phyloP scores from a whole-genome alignment of 35 echinoderm and acorn worm species.

The Diadema setosum region DNA sequence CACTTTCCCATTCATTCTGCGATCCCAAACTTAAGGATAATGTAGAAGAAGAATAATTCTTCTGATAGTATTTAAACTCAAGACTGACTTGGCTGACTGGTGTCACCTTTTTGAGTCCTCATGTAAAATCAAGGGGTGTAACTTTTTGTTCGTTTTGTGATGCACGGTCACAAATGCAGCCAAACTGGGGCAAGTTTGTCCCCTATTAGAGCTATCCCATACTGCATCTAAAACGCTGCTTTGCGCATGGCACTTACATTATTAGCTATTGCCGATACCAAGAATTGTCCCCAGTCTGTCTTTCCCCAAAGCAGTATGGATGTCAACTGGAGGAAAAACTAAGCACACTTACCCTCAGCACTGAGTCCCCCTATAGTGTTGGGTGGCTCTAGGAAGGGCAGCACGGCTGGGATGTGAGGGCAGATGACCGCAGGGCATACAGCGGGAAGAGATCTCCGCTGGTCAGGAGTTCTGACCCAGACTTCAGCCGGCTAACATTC shows the following conservation, averaged over 20 bases:
- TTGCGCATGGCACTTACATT: not conserved
- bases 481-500: not conserved
- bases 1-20: too few relatives aligned
- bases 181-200: not conserved
- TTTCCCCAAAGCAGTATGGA: not conserved
- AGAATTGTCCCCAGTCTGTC: not conserved
- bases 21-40: too few relatives aligned
- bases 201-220: not conserved
- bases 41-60: too few relatives aligned
- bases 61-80: too few relatives aligned
- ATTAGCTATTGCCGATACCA: not conserved
- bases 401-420: not conserved
- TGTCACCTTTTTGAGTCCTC: too few relatives aligned
- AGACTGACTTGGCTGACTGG: too few relatives aligned
- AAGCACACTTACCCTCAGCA: not conserved
- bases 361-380: conserved; percentile 1
- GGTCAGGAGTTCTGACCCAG: not conserved
- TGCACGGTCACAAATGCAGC: not conserved
- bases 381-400: not conserved
- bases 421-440: not conserved
- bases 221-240: not conserved
- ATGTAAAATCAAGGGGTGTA: too few relatives aligned
- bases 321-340: too few relatives aligned
- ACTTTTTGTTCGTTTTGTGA: too few relatives aligned
- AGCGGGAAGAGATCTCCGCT: not conserved